Evolutionary conservation across 2,113 vertebrate genomes (phyloP).

Genomic region (Nicator chloris): DNA sequence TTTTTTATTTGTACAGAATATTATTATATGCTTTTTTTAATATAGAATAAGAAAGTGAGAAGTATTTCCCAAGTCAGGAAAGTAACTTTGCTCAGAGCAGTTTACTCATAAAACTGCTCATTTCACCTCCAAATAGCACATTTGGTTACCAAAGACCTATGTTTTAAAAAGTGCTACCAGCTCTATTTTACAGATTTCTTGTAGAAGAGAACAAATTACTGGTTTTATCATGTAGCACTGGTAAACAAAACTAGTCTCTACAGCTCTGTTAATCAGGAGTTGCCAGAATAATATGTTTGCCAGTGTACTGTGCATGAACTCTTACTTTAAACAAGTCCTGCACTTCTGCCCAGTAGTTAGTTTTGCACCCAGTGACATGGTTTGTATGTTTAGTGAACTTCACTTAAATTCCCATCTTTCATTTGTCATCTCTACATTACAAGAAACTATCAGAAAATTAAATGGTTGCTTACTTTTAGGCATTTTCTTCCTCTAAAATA

Average conservation of each 20-base stretch:
- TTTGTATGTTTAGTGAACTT: background rate
- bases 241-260: background rate
- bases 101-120: background rate
- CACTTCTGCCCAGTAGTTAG: background rate
- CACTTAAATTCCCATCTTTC: background rate
- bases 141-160: background rate
- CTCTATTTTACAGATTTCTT: background rate
- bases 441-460: background rate
- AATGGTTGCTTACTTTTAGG: background rate
- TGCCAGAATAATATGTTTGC: background rate
- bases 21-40: background rate
- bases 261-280: background rate
- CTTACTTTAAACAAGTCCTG: background rate
- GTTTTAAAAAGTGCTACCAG: background rate
- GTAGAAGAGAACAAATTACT: background rate
- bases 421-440: background rate
- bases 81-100: background rate
- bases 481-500: background rate
- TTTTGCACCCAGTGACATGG: background rate
- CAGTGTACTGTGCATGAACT: background rate
- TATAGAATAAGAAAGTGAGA: background rate
- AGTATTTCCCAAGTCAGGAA: background rate
- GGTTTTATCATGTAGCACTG: background rate
- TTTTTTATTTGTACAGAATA: background rate
- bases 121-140: background rate